These are phyloP conservation scores for Microcebus jonahi DNA, from an alignment of 2,113 vertebrate genomes.

Conservation along the genomic window DNA sequence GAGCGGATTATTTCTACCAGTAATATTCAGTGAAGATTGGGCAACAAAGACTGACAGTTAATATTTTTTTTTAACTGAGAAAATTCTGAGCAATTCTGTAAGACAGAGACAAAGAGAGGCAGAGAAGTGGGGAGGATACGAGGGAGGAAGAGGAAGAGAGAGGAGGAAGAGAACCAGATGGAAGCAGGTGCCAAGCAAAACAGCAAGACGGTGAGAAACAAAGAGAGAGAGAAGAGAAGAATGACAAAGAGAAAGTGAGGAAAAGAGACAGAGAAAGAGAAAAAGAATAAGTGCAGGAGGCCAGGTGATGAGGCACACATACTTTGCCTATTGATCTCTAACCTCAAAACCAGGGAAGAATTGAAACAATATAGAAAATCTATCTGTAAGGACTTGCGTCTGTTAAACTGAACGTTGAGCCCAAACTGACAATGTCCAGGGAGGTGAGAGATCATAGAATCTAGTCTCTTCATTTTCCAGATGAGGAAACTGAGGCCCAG, in stretches of 20 bases:
- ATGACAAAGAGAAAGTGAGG: not conserved
- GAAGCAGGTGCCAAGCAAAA: not conserved
- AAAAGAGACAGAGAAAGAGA: no score
- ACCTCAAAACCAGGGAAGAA: not conserved
- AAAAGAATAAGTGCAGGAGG: fast-evolving
- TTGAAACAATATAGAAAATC: not conserved
- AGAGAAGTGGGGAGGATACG: not conserved
- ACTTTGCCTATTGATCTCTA: not conserved
- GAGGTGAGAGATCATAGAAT: not conserved
- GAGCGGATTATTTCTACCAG: not conserved
- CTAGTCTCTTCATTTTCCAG: not conserved
- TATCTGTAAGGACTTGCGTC: not conserved
- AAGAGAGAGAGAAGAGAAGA: not conserved
- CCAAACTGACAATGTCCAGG: not conserved
- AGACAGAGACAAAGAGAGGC: not conserved
- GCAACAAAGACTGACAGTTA: not conserved
- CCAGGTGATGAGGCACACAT: no score
- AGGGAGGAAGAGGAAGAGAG: not conserved
- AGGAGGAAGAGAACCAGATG: not conserved
- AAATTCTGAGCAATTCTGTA: not conserved
- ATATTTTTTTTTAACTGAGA: constrained; percentile 42
- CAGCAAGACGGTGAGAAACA: not conserved
- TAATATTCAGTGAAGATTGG: not conserved
- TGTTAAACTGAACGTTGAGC: not conserved
- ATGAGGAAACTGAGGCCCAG: not conserved